Evolutionary conservation across 2,888 invertebrate species (phyloP), one percentile per base, ranked within the genome.

Genomic region (Gari tellinella): DNA sequence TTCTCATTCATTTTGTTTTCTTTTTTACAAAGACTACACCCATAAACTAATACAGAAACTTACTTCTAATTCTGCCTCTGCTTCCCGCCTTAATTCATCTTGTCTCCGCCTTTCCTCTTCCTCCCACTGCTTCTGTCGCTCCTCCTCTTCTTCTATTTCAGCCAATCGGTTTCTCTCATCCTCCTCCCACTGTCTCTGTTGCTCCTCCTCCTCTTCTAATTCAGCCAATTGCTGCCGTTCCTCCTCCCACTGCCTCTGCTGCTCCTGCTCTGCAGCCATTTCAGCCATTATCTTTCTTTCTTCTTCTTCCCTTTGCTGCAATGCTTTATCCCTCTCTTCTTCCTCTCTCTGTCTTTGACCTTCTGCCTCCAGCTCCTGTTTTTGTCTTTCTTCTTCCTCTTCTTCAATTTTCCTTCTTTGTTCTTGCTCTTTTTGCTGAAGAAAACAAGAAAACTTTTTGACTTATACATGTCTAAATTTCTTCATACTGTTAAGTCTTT

Each of bases 21-120:
- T n/a, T n/a, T n/a, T n/a, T n/a, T n/a, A n/a, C n/a, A n/a, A n/a
- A n/a, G n/a, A n/a, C n/a, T n/a, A n/a, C n/a, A n/a, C n/a, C n/a
- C n/a, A n/a, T n/a, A n/a, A n/a, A n/a, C n/a, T n/a, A n/a, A n/a
- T n/a, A n/a, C 19, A 55, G 15, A 14, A 10, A n/a, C 12, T 8
- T 26, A 83, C 81, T 72, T 60, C 66, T 45, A 70, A 53, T 60
- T 81, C 83, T 45, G 69, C 81, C 46, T 72, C 64, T 17, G 79
- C 72, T 52, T 86, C 85, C n/a, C 66, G 69, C 38, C 82, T 79
- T 41, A 84, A 57, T 58, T 77, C 62, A 41, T 65, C 72, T 45
- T 74, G 61, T 62, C 70, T 74, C 45, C 61, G 61, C 45, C 43
- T 55, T 49, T 73, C 75, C 49, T 83, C 80, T 19, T 70, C 64